phyloP scores from a whole-genome alignment of 2,113 vertebrate genomes.

The Gobius niger region DNA sequence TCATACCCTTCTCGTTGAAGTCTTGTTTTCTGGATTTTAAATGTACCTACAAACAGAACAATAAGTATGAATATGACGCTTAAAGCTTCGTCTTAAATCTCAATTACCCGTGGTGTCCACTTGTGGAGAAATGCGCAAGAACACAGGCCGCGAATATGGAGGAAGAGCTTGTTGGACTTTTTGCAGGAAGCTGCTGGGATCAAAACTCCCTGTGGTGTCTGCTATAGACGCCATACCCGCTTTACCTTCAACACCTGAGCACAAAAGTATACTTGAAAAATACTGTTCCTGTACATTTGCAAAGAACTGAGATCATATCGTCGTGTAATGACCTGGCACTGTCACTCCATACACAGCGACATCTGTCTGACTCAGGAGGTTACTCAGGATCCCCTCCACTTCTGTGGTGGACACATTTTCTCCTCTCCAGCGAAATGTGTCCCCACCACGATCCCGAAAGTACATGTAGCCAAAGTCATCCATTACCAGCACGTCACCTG shows the following conservation, averaged over 20 bases:
- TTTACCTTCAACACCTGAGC: constrained; percentile 87
- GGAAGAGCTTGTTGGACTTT: constrained; percentile 83
- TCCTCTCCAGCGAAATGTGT: constrained; percentile 91
- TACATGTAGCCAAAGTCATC: constrained; percentile 94
- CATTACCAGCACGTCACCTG: constrained; percentile 91
- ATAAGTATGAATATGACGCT: not conserved
- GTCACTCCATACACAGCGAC: constrained; percentile 87
- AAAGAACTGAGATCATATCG: not conserved
- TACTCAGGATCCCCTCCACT: constrained; percentile 86
- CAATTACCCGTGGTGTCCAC: constrained; percentile 87
- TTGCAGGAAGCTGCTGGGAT: constrained; percentile 78
- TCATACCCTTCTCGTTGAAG: constrained; percentile 86
- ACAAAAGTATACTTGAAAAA: constrained; percentile 3
- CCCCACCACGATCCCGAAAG: constrained; percentile 87
- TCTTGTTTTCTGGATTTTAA: constrained; percentile 93
- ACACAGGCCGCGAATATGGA: constrained; percentile 87
- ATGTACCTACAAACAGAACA: constrained; percentile 78
- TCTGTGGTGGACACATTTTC: constrained; percentile 92
- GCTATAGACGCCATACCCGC: constrained; percentile 91
- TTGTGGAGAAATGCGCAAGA: constrained; percentile 85
- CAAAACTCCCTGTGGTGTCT: constrained; percentile 74
- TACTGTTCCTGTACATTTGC: too few relatives aligned
- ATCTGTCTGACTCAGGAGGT: constrained; percentile 82
- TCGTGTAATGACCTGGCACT: constrained; percentile 77
- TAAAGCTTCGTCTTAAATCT: constrained; percentile 11